Conservation (phyloP, 1,140 invertebrate species). For the Calliopsis andreniformis region DNA sequence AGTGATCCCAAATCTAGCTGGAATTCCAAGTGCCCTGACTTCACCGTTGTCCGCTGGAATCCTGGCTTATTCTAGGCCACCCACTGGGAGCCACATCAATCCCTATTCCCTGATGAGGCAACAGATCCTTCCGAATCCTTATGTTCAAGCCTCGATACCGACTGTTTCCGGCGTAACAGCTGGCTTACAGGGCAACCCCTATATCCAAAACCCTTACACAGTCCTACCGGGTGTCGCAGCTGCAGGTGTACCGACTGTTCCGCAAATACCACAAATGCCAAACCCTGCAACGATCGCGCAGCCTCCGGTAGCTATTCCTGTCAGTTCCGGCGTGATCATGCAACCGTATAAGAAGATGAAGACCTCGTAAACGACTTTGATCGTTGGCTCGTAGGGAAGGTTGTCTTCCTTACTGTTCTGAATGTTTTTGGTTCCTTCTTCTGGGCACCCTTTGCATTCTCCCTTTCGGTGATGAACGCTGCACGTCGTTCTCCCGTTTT, state of each 20-base stretch:
- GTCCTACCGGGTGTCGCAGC: slow-evolving; percentile 73
- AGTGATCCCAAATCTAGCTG: slow-evolving; percentile 71
- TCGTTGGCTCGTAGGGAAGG: not conserved
- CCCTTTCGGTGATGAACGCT: slow-evolving; percentile 42
- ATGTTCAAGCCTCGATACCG: slow-evolving; percentile 73
- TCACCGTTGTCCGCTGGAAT: slow-evolving; percentile 76
- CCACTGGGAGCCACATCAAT: slow-evolving; percentile 80
- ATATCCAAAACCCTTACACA: slow-evolving; percentile 77
- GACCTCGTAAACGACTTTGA: slow-evolving; percentile 86
- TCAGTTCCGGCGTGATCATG: slow-evolving; percentile 84
- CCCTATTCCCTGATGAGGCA: slow-evolving; percentile 82
- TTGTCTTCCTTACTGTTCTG: slow-evolving; percentile 4
- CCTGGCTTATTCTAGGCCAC: slow-evolving; percentile 83
- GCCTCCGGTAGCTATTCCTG: slow-evolving; percentile 75
- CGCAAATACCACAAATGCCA: slow-evolving; percentile 75
- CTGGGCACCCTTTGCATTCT: slow-evolving; percentile 31
- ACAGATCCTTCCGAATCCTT: slow-evolving; percentile 77
- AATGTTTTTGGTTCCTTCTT: slow-evolving; percentile 47
- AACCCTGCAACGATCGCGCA: slow-evolving; percentile 78
- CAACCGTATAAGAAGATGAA: slow-evolving; percentile 94
- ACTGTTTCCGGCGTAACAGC: slow-evolving; percentile 76
- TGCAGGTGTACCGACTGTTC: slow-evolving; percentile 69
- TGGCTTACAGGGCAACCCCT: slow-evolving; percentile 76
- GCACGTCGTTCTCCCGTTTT: not conserved
- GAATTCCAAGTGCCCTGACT: slow-evolving; percentile 70